Percentiles rank a stretch among this genome's conserved stretches.
These are phyloP conservation scores for Chymomyza procnemis DNA, from an alignment of 2,888 invertebrate species.

Conservation along the genomic window DNA sequence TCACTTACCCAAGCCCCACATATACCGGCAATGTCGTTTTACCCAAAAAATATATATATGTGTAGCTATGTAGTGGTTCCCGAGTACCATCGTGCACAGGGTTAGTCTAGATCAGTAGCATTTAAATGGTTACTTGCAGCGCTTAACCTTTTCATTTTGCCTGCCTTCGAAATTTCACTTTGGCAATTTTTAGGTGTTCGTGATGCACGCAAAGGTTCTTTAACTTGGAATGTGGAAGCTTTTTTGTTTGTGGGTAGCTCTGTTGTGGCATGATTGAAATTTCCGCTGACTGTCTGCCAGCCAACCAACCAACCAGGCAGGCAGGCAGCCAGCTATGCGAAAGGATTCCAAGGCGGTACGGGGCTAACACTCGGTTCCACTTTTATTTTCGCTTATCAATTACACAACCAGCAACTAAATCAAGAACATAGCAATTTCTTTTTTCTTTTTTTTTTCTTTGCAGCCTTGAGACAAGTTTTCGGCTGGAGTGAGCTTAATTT, in stretches of 20 bases:
- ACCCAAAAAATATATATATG: no score
- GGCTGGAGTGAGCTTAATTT: background rate
- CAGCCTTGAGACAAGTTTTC: background rate
- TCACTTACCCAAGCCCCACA: no score
- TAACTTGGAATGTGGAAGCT: background rate
- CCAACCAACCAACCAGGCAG: no score
- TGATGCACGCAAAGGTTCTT: background rate
- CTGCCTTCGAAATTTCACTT: conserved; percentile 4
- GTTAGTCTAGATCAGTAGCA: background rate
- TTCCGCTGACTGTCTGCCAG: conserved; percentile 26
- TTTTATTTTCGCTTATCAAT: background rate
- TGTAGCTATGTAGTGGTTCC: no score
- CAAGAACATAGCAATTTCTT: background rate
- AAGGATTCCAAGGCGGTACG: background rate
- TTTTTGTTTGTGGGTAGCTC: background rate
- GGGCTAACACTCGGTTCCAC: background rate
- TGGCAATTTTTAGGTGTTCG: background rate
- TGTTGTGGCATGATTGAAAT: conserved; percentile 35
- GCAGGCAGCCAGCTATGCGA: no score
- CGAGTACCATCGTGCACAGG: background rate
- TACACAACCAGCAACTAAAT: background rate
- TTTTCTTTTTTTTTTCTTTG: background rate
- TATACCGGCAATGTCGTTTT: no score
- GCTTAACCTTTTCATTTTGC: background rate
- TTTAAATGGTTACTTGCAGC: background rate